phyloP scores from a whole-genome alignment of 2,797 vertebrate genomes.

The Lutjanus campechanus region DNA sequence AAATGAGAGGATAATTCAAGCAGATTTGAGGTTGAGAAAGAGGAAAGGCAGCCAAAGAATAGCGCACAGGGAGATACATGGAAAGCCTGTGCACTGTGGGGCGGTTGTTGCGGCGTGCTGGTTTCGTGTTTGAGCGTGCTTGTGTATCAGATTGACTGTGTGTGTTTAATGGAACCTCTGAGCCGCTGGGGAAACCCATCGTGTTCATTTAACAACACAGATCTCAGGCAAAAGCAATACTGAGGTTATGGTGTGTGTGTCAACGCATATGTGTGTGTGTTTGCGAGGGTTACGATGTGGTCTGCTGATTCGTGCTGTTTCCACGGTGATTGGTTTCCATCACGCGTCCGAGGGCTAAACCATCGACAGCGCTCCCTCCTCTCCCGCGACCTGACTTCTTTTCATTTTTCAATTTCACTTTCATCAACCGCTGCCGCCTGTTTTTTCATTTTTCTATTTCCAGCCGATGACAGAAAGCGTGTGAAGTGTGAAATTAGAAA shows the following conservation, averaged over 20 bases:
- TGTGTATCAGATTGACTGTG: constrained; percentile 74
- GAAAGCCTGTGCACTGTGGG: constrained; percentile 37
- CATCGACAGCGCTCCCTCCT: constrained; percentile 73
- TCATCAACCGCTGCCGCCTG: constrained; percentile 77
- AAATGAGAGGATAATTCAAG: constrained; percentile 59
- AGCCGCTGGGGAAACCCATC: constrained; percentile 76
- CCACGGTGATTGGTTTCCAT: constrained; percentile 85
- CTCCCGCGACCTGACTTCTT: constrained; percentile 67
- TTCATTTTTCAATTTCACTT: constrained; percentile 86
- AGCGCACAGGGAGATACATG: constrained; percentile 54
- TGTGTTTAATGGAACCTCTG: constrained; percentile 79
- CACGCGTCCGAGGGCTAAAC: constrained; percentile 69
- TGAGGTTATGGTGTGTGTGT: constrained; percentile 43
- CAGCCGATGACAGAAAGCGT: constrained; percentile 78
- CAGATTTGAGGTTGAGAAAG: constrained; percentile 60
- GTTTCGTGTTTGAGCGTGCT: constrained; percentile 64
- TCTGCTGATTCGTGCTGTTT: constrained; percentile 81
- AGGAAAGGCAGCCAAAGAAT: constrained; percentile 57
- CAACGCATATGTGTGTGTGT: constrained; percentile 31
- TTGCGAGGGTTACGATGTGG: constrained; percentile 52
- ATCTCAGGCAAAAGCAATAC: constrained; percentile 72
- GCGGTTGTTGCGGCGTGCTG: constrained; percentile 49
- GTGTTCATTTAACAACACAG: constrained; percentile 78
- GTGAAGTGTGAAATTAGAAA: constrained; percentile 87
- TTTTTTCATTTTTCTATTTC: constrained; percentile 81